Percentiles rank a stretch among this genome's conserved stretches.
phyloP scores from a whole-genome alignment of 2,797 vertebrate species.

The Atherinosoma microstoma region DNA sequence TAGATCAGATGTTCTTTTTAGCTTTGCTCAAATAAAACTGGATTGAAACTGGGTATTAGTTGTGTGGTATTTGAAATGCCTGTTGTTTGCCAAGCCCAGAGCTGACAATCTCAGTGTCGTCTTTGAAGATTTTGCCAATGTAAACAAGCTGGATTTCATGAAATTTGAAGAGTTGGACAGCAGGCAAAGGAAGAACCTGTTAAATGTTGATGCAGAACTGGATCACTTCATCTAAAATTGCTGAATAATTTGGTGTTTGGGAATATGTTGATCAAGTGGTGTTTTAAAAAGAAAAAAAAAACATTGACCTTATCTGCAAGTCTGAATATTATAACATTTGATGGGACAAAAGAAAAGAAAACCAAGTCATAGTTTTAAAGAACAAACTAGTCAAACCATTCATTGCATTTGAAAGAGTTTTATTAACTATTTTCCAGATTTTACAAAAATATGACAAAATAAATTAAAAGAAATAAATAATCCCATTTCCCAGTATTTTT shows the following conservation, averaged over 20 bases:
- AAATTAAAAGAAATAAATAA: conserved; percentile 99
- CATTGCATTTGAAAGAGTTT: conserved; percentile 84
- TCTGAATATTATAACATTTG: not conserved
- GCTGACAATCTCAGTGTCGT: not conserved
- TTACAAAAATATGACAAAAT: conserved; percentile 99
- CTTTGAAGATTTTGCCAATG: not conserved
- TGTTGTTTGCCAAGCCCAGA: not conserved
- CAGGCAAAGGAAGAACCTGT: too few relatives aligned
- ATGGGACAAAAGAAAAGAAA: not conserved
- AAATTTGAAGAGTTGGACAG: not conserved
- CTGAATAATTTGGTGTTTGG: too few relatives aligned
- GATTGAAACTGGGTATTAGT: conserved; percentile 57
- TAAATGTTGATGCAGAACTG: not conserved
- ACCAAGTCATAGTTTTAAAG: not conserved
- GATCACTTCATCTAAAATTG: not conserved
- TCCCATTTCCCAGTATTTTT: conserved; percentile 83
- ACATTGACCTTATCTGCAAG: not conserved
- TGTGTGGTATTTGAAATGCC: conserved; percentile 40
- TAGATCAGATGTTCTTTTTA: conserved; percentile 69
- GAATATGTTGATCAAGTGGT: not conserved
- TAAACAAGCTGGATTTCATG: not conserved
- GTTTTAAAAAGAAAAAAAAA: not conserved
- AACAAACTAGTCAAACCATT: conserved; percentile 31
- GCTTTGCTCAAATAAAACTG: conserved; percentile 79
- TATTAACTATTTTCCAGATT: conserved; percentile 93